Evolutionary conservation across 2,888 invertebrate species (phyloP).

Genomic region (Oxytorus armatus): DNA sequence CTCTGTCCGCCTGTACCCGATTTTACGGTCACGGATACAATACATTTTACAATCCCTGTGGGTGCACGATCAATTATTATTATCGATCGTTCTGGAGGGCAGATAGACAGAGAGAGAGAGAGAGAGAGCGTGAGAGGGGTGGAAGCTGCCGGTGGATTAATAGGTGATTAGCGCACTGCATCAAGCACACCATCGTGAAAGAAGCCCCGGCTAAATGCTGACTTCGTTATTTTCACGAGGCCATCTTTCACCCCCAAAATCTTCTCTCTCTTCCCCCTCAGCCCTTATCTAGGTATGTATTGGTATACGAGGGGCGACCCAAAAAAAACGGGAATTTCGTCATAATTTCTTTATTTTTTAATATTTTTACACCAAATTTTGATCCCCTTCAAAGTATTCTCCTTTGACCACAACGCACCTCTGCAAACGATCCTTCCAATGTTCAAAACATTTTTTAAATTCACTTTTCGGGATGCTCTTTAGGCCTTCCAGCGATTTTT

Average conservation of each 20-base stretch:
- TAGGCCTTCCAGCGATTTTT: too few species aligned
- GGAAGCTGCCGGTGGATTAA: slow-evolving; percentile 71
- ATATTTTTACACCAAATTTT: too few species aligned
- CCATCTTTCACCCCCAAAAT: slow-evolving; percentile 26
- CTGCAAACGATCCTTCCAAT: too few species aligned
- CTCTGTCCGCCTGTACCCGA: neutral
- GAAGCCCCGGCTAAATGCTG: slow-evolving; percentile 61
- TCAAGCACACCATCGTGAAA: slow-evolving; percentile 74
- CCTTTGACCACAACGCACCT: too few species aligned
- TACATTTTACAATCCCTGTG: slow-evolving; percentile 41
- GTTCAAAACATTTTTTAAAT: too few species aligned
- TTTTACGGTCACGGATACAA: neutral
- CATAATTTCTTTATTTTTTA: too few species aligned
- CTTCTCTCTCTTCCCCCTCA: neutral
- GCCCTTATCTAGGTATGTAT: neutral
- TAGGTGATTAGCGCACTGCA: slow-evolving; percentile 78
- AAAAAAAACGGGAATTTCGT: too few species aligned
- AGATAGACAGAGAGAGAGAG: neutral
- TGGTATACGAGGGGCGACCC: too few species aligned
- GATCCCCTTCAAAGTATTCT: too few species aligned
- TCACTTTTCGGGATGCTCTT: too few species aligned
- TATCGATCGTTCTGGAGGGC: slow-evolving; percentile 25
- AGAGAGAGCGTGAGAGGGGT: too few species aligned
- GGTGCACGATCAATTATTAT: slow-evolving; percentile 68
- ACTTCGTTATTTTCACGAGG: slow-evolving; percentile 56